Evolutionary conservation across 2,113 vertebrate species (phyloP).

Genomic region (Phrynosoma platyrhinos): DNA sequence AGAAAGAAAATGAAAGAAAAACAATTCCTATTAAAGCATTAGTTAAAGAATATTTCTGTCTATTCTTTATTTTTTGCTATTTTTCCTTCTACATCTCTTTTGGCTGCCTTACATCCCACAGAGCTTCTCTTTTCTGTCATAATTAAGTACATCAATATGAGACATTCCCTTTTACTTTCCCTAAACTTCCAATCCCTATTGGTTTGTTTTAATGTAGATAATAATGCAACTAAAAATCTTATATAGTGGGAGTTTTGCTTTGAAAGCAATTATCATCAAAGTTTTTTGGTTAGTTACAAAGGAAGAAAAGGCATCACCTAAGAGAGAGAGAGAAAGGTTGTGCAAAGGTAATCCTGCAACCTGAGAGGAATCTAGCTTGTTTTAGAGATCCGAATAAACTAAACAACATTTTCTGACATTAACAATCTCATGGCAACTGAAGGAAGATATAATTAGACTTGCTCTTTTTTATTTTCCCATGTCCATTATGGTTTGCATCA

Average conservation of each 20-base stretch:
- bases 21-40: background rate
- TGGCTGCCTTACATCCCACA: background rate
- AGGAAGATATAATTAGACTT: conserved; percentile 39
- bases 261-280: background rate
- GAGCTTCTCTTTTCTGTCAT: background rate
- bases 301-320: background rate
- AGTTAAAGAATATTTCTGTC: background rate
- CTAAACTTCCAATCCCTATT: conserved; percentile 12
- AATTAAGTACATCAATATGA: background rate
- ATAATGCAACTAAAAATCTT: background rate
- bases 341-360: conserved; percentile 22
- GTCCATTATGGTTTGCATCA: conserved; percentile 22
- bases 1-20: background rate
- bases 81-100: background rate
- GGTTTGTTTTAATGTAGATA: conserved; percentile 6
- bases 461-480: conserved; percentile 40
- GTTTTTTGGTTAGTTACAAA: no score
- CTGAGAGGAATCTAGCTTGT: conserved; percentile 54
- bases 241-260: background rate
- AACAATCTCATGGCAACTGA: conserved; percentile 32
- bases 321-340: background rate
- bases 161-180: background rate
- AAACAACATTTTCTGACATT: conserved; percentile 57
- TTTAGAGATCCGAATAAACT: conserved; percentile 62
- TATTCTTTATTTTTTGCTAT: background rate